Percentiles rank a stretch among this genome's conserved stretches.
phyloP scores from a whole-genome alignment of 2,888 invertebrate genomes.

The Meiosimyza decipiens region DNA sequence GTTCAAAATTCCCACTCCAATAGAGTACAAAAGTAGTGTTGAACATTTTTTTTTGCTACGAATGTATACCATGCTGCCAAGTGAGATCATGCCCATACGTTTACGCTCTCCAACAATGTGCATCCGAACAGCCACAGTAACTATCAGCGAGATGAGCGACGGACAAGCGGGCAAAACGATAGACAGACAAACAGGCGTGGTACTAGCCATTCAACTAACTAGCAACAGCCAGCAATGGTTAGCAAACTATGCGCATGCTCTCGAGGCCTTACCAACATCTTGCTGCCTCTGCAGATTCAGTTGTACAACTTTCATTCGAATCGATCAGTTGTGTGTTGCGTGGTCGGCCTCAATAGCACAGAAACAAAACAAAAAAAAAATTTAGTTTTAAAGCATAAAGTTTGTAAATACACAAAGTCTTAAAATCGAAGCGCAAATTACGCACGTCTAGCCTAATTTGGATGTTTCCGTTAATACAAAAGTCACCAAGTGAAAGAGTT shows the following conservation, averaged over 20 bases:
- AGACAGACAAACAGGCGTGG: not conserved
- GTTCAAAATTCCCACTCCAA: too few relatives aligned
- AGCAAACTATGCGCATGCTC: conserved; percentile 3
- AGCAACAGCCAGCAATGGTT: not conserved
- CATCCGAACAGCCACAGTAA: not conserved
- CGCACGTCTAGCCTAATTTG: too few relatives aligned
- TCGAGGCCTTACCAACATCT: conserved; percentile 24
- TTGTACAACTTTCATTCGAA: conserved; percentile 29
- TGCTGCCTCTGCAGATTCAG: conserved; percentile 22
- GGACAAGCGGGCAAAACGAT: not conserved
- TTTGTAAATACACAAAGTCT: too few relatives aligned
- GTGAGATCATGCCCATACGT: too few relatives aligned
- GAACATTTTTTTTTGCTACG: too few relatives aligned
- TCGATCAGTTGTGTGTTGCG: conserved; percentile 24
- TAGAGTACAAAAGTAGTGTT: too few relatives aligned
- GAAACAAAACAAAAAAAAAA: not conserved
- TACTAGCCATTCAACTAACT: not conserved
- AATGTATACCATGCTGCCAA: too few relatives aligned
- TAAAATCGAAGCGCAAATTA: too few relatives aligned
- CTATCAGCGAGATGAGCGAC: too few relatives aligned
- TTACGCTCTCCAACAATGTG: not conserved
- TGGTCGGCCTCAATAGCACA: not conserved
- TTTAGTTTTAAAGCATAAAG: too few relatives aligned
- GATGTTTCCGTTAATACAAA: too few relatives aligned
- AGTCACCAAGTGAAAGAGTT: too few relatives aligned